A percentile compares a stretch with the other conserved stretches of the same genome.
These are phyloP conservation scores for Agrenia bidenticulata DNA, from an alignment of 2,888 invertebrate genomes.

Conservation along the genomic window DNA sequence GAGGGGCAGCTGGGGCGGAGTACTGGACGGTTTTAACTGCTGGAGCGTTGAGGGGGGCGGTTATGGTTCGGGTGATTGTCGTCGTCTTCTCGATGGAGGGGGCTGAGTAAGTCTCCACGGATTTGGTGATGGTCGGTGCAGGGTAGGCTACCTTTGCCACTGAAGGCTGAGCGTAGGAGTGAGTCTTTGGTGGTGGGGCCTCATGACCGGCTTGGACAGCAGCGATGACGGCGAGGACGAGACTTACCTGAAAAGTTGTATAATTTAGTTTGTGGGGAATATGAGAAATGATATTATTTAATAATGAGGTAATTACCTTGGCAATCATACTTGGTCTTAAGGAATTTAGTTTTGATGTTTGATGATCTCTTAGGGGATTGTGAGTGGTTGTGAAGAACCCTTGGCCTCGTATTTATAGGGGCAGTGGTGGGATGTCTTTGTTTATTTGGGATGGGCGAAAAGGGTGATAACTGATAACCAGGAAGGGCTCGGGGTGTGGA, in stretches of 20 bases:
- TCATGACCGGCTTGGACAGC: conserved; percentile 48
- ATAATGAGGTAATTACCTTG: too few species aligned
- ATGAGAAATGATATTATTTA: too few species aligned
- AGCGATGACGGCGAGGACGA: conserved; percentile 43
- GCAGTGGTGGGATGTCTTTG: too few species aligned
- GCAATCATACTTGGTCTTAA: too few species aligned
- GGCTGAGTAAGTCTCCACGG: conserved; percentile 41
- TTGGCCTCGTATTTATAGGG: too few species aligned
- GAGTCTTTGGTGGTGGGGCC: conserved; percentile 50
- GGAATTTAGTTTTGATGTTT: too few species aligned
- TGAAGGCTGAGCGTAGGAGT: conserved; percentile 49
- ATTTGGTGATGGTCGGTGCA: conserved; percentile 43
- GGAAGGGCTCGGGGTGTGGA: too few species aligned
- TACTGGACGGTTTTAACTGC: conserved; percentile 40
- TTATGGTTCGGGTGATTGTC: conserved; percentile 39
- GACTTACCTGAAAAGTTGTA: conserved; percentile 38
- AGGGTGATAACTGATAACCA: too few species aligned
- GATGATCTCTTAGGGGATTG: too few species aligned
- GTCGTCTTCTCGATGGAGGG: conserved; percentile 45
- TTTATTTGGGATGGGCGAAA: too few species aligned
- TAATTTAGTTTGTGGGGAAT: too few species aligned
- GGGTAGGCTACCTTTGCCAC: conserved; percentile 49
- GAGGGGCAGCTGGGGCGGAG: conserved; percentile 33
- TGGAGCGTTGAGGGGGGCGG: conserved; percentile 41
- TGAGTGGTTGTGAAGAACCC: too few species aligned